These are phyloP conservation scores for Psix sp. DNA, from an alignment of 1,140 invertebrate genomes.

Conservation along the genomic window DNA sequence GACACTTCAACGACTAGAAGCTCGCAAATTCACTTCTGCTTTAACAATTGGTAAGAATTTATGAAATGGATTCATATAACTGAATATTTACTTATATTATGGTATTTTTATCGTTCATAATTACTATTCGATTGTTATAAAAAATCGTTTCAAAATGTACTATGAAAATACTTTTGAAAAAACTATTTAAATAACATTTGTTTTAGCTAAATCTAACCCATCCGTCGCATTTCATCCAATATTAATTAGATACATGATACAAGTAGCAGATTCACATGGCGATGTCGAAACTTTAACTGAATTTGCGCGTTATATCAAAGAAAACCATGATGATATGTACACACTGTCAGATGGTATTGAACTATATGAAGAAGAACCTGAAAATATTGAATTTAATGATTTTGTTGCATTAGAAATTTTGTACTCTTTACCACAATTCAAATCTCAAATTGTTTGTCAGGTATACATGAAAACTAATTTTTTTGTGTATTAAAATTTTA, in stretches of 20 bases:
- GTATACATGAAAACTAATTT: conserved; percentile 3
- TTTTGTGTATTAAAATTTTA: too few relatives aligned
- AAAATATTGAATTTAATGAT: conserved; percentile 26
- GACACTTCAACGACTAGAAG: conserved; percentile 8
- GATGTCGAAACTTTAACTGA: conserved; percentile 26
- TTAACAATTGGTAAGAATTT: conserved; percentile 20
- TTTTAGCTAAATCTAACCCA: conserved; percentile 23
- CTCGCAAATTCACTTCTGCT: conserved; percentile 3
- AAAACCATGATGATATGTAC: conserved; percentile 33
- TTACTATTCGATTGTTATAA: neutral
- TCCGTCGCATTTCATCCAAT: conserved; percentile 5
- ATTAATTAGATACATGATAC: conserved; percentile 7
- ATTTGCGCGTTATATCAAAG: conserved; percentile 31
- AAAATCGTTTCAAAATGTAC: too few relatives aligned
- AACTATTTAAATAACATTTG: neutral
- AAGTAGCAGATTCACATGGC: conserved; percentile 2
- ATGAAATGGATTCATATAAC: neutral
- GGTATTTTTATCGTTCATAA: neutral
- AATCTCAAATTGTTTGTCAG: neutral
- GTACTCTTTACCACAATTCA: conserved; percentile 14
- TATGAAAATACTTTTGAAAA: too few relatives aligned
- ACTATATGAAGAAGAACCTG: conserved; percentile 6
- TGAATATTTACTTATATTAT: conserved; percentile 8
- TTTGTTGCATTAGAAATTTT: conserved; percentile 25
- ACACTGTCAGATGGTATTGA: conserved; percentile 10